Evolutionary conservation across 1,140 invertebrate species (phyloP), one percentile per base, ranked within the genome.

Genomic region (Cephus cinctus): DNA sequence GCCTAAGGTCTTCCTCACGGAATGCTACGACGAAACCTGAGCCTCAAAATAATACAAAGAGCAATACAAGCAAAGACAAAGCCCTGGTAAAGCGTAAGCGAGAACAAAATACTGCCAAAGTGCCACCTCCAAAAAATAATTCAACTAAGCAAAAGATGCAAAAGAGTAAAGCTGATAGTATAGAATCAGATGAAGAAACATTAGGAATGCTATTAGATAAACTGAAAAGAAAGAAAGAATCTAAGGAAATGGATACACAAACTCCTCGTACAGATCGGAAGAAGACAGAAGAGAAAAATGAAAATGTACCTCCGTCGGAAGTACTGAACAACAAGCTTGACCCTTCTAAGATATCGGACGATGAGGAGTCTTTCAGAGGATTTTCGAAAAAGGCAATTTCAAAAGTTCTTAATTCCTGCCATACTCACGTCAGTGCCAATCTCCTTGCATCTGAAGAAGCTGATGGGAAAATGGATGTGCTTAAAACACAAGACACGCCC

Each of bases 311-410:
- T 12, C 21, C 20, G 41, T 4, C 8, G 19, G 6, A 51, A 21
- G 34, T 44, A 5, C 9, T 19, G 15, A 20, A 27, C 12, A 20
- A 20, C 14, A 56, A 59, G 36, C 16, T 23, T 0, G 57, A 57
- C n/a, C 1, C 55, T n/a, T 41, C 57, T 3, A 76, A 74, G 39
- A 56, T 63, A 9, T 76, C 73, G 0, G 78, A 80, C 22, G 79
- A 81, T 5, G 78, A 80, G 36, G 77, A 76, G 52, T 77, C 71
- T 38, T 80, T 80, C 57, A 70, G 74, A n/a, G 78, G 77, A 19
- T 80, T 80, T 50, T 63, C 69, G 0, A 75, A 73, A 42, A 77
- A 73, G 40, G 65, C 70, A 0, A 67, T 71, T 42, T 60, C 65
- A 0, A 74, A 71, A 45, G 66, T 68, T 5, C 19, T 64, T 14